Conservation (phyloP, 2,888 invertebrate species). For the Andrena haemorrhoa region DNA sequence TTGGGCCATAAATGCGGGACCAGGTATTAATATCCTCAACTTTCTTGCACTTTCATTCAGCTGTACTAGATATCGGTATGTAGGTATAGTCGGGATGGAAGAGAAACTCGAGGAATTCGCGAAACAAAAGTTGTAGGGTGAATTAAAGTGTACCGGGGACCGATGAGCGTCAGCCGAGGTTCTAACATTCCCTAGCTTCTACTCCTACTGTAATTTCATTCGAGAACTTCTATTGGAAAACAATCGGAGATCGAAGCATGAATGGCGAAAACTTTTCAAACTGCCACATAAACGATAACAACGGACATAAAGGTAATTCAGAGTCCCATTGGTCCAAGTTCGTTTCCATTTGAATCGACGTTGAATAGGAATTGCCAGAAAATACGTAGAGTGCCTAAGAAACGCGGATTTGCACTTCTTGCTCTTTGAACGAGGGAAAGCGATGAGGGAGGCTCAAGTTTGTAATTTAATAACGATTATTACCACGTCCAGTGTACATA, state of each 20-base stretch:
- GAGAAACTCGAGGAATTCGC: background rate
- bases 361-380: background rate
- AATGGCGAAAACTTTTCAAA: background rate
- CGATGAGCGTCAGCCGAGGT: background rate
- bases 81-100: background rate
- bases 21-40: background rate
- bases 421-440: background rate
- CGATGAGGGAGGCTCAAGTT: background rate
- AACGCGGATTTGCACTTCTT: background rate
- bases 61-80: background rate
- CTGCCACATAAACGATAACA: background rate
- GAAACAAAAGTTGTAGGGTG: background rate
- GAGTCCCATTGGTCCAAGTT: background rate
- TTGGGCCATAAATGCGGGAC: background rate
- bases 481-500: background rate
- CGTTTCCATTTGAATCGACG: background rate
- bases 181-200: background rate
- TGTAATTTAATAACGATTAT: constrained; percentile 30
- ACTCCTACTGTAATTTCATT: background rate
- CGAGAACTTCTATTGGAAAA: background rate
- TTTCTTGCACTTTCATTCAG: background rate
- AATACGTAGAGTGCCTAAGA: background rate
- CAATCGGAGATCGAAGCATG: background rate
- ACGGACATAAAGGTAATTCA: background rate
- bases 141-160: background rate